A percentile compares a stretch with the other conserved stretches of the same genome.
phyloP scores from a whole-genome alignment of 2,113 vertebrate genomes.

The Sciurus niger region DNA sequence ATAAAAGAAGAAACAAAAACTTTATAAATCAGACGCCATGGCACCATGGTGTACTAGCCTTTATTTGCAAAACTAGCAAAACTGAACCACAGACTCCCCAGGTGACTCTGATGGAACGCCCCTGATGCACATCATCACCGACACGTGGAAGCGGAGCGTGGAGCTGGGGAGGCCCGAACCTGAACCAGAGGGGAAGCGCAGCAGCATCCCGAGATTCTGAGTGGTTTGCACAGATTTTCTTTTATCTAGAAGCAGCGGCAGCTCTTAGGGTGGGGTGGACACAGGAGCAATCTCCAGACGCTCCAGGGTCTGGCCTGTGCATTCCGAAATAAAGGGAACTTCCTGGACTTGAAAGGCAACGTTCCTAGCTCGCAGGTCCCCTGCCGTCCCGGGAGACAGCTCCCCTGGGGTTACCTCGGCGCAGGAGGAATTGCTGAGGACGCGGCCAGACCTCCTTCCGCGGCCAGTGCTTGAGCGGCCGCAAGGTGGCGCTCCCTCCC shows the following conservation, averaged over 20 bases:
- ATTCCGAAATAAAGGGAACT: slow-evolving; percentile 21
- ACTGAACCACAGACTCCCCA: too few species aligned
- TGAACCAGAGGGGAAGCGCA: neutral
- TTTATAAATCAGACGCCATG: too few species aligned
- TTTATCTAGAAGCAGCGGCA: neutral
- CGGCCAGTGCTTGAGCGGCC: neutral
- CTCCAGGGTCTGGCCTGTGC: neutral
- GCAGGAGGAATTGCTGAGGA: neutral
- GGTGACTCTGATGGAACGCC: neutral
- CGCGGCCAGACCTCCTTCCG: neutral
- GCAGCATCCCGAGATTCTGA: neutral
- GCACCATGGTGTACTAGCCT: neutral
- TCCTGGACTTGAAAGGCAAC: neutral
- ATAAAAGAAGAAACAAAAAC: too few species aligned
- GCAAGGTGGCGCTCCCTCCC: slow-evolving; percentile 18
- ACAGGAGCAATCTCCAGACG: neutral
- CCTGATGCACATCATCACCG: neutral
- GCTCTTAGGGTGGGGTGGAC: neutral
- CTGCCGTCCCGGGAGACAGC: too few species aligned
- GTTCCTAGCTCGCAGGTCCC: neutral
- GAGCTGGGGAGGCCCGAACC: too few species aligned
- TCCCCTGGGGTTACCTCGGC: neutral
- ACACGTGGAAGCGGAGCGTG: neutral
- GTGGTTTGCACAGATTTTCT: neutral
- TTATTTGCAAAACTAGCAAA: neutral